phyloP scores from a whole-genome alignment of 2,797 vertebrate genomes.

The Atherinosoma microstoma region DNA sequence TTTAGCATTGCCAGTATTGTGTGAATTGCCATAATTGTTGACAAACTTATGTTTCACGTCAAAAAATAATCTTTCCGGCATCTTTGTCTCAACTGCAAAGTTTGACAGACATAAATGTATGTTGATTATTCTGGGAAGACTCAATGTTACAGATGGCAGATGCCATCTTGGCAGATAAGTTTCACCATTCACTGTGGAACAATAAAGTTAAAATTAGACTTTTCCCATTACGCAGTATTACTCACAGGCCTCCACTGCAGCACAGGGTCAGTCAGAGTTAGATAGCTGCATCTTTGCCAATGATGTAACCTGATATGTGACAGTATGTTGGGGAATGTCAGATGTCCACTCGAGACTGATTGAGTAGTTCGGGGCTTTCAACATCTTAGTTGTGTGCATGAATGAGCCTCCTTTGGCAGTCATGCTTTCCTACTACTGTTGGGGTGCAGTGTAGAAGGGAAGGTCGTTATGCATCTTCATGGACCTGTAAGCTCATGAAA shows the following conservation, averaged over 20 bases:
- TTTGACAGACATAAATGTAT: conserved; percentile 10
- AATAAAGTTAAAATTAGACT: conserved; percentile 73
- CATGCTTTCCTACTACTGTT: conserved; percentile 22
- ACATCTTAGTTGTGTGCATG: conserved; percentile 42
- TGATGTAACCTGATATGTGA: conserved; percentile 81
- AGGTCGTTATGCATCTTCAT: conserved; percentile 1
- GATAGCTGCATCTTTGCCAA: conserved; percentile 68
- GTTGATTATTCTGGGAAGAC: neutral
- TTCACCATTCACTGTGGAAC: conserved; percentile 49
- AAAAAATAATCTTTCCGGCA: neutral
- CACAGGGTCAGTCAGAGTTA: conserved; percentile 38
- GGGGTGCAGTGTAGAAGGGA: conserved; percentile 7
- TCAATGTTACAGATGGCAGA: conserved; percentile 36
- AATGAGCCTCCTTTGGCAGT: conserved; percentile 28
- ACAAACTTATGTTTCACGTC: conserved; percentile 4
- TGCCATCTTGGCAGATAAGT: conserved; percentile 41
- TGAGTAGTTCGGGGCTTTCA: conserved; percentile 44
- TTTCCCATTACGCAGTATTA: conserved; percentile 59
- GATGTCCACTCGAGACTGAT: conserved; percentile 66
- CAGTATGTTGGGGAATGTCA: conserved; percentile 79
- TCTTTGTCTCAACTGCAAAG: conserved; percentile 13
- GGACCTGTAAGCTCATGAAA: neutral
- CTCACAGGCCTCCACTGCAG: conserved; percentile 51
- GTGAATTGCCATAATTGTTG: neutral
- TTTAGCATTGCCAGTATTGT: neutral